Percentiles rank a stretch among this genome's conserved stretches.
Conservation (phyloP, 2,888 invertebrate species). For the Trissolcus brochymenae region DNA sequence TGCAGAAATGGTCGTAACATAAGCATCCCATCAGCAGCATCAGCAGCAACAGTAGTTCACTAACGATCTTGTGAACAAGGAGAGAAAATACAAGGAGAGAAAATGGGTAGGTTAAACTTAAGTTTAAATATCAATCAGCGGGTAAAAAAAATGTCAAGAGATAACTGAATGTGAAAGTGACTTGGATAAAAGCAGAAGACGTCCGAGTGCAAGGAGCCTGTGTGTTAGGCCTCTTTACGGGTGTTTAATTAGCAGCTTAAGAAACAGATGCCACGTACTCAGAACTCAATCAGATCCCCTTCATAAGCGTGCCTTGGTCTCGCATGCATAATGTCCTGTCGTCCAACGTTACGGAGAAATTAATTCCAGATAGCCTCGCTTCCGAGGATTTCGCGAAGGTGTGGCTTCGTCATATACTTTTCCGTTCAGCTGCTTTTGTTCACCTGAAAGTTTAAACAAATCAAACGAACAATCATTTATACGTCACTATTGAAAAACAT, state of each 20-base stretch:
- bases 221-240: constrained; percentile 67
- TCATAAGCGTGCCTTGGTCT: constrained; percentile 70
- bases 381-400: constrained; percentile 56
- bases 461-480: too few species aligned
- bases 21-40: constrained; percentile 62
- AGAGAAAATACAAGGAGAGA: constrained; percentile 56
- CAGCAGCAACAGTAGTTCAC: constrained; percentile 65
- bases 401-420: constrained; percentile 36
- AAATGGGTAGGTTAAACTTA: constrained; percentile 66
- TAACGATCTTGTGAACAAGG: constrained; percentile 70
- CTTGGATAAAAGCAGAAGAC: constrained; percentile 23
- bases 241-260: constrained; percentile 75
- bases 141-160: constrained; percentile 60
- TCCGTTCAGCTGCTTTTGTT: constrained; percentile 21
- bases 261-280: constrained; percentile 75
- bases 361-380: constrained; percentile 64
- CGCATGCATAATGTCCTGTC: constrained; percentile 73
- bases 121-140: constrained; percentile 73
- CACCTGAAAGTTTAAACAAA: constrained; percentile 15
- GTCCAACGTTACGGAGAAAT: constrained; percentile 60
- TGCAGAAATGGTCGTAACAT: constrained; percentile 66
- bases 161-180: constrained; percentile 11
- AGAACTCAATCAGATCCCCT: constrained; percentile 76
- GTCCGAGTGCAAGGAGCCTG: constrained; percentile 36
- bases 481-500: too few species aligned